These are phyloP conservation scores for Cydia pomonella DNA, from an alignment of 1,140 invertebrate genomes.

Conservation along the genomic window DNA sequence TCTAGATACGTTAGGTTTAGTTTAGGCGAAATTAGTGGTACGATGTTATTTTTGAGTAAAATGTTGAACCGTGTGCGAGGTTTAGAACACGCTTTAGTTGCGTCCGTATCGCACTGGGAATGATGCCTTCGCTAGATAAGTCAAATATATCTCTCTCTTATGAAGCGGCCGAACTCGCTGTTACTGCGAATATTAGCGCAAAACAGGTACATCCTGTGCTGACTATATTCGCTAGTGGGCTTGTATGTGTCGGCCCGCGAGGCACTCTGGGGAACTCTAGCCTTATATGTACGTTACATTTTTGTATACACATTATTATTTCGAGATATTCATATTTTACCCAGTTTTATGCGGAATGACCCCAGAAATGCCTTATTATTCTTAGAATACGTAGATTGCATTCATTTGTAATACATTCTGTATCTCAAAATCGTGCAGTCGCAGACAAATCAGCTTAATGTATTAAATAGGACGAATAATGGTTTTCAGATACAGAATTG, in stretches of 20 bases:
- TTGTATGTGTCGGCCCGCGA: neutral
- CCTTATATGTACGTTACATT: conserved; percentile 16
- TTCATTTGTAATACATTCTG: conserved; percentile 1
- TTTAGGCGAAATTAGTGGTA: conserved; percentile 69
- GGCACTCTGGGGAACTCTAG: conserved; percentile 17
- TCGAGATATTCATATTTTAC: conserved; percentile 31
- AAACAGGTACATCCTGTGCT: neutral
- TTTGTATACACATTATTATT: conserved; percentile 31
- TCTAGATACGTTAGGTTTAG: conserved; percentile 68
- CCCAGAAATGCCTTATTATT: conserved; percentile 33
- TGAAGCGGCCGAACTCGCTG: neutral
- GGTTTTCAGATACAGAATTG: conserved; percentile 42
- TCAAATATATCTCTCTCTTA: conserved; percentile 37
- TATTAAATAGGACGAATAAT: conserved; percentile 42
- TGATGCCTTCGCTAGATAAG: conserved; percentile 74
- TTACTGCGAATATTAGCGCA: neutral
- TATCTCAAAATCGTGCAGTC: neutral
- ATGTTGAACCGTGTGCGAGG: conserved; percentile 60
- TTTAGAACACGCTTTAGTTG: conserved; percentile 55
- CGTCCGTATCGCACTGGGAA: conserved; percentile 60
- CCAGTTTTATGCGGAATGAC: conserved; percentile 22
- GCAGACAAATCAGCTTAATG: neutral
- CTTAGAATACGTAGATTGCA: conserved; percentile 18
- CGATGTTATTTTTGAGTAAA: conserved; percentile 66
- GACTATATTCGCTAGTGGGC: neutral